Evolutionary conservation across 30 jellyfish, hydroid and myxozoan genomes (phyloP).

Genomic region (Cassiopea andromeda): DNA sequence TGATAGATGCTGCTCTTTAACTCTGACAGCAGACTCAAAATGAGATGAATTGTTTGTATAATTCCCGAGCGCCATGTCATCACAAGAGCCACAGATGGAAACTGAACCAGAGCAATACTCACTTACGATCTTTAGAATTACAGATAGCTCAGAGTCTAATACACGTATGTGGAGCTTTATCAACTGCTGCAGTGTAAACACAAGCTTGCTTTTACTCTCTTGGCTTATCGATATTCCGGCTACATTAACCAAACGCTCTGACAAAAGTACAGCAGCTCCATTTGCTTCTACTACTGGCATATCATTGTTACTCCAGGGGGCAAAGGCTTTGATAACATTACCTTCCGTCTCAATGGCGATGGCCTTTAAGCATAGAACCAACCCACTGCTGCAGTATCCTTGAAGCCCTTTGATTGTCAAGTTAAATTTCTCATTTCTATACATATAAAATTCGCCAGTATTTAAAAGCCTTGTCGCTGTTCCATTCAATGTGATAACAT

Average conservation of each 20-base stretch:
- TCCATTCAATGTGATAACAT: constrained; percentile 44
- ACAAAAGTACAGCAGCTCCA: not conserved
- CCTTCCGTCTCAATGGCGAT: constrained; percentile 12
- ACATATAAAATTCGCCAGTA: constrained; percentile 53
- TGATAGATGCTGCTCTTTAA: not conserved
- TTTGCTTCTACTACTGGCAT: constrained; percentile 1
- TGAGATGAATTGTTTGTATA: not conserved
- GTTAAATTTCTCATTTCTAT: not conserved
- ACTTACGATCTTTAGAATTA: constrained; percentile 17
- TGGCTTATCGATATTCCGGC: not conserved
- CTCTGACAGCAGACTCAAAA: constrained; percentile 33
- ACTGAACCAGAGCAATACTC: constrained; percentile 25
- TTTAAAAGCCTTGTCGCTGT: constrained; percentile 22
- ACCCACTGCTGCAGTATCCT: constrained; percentile 46
- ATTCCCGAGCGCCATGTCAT: not conserved
- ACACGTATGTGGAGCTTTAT: constrained; percentile 20
- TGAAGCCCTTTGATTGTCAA: constrained; percentile 54
- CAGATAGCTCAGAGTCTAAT: constrained; percentile 29
- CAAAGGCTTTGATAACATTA: constrained; percentile 2
- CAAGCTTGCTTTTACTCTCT: constrained; percentile 9
- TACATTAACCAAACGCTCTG: not conserved
- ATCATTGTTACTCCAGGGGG: not conserved
- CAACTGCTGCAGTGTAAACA: not conserved
- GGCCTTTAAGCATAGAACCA: constrained; percentile 33
- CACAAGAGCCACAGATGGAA: constrained; percentile 64